These are phyloP conservation scores for Pogonocichla stellata DNA, from an alignment of 2,113 vertebrate genomes.

Conservation along the genomic window DNA sequence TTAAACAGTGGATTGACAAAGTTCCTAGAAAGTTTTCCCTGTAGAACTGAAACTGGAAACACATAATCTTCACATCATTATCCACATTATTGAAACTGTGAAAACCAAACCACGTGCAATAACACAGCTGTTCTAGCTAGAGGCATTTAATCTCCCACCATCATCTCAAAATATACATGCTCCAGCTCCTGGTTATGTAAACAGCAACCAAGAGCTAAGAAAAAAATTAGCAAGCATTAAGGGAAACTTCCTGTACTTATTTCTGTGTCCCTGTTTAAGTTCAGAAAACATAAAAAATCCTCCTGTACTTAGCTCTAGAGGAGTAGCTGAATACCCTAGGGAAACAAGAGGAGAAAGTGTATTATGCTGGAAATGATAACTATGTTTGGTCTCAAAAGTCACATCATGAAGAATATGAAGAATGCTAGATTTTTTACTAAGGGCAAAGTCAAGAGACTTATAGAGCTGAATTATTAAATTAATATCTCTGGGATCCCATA, in stretches of 20 bases:
- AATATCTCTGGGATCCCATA: neutral
- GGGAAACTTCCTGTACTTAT: neutral
- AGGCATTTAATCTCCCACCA: neutral
- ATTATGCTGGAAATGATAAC: neutral
- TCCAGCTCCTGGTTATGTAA: neutral
- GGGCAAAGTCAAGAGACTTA: neutral
- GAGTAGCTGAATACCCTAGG: neutral
- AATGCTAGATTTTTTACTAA: neutral
- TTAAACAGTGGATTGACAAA: neutral
- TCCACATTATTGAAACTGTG: neutral
- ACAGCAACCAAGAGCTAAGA: neutral
- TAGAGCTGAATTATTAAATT: neutral
- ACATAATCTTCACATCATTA: neutral
- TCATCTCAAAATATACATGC: neutral
- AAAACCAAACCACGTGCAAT: neutral
- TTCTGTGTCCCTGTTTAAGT: neutral
- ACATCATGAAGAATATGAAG: neutral
- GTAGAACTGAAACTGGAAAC: neutral
- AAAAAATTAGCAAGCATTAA: neutral
- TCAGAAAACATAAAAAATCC: neutral
- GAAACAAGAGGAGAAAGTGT: neutral
- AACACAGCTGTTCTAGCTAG: neutral
- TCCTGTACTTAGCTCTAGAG: neutral
- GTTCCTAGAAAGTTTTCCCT: conserved; percentile 4
- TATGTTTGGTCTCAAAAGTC: neutral